These are phyloP conservation scores for Oryzias celebensis DNA, from an alignment of 2,113 vertebrate species.

Conservation along the genomic window DNA sequence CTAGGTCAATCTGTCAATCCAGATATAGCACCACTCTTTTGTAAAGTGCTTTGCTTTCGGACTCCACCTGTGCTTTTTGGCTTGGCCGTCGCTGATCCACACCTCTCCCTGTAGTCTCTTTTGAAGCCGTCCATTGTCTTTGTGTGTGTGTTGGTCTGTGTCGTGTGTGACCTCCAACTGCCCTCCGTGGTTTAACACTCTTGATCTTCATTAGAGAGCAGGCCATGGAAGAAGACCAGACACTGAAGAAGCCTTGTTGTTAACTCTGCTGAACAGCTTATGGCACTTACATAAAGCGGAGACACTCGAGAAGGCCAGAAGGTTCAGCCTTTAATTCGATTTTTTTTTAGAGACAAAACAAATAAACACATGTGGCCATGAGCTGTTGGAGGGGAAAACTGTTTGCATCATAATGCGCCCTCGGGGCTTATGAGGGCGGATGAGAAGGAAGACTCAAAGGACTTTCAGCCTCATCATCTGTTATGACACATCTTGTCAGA, in stretches of 20 bases:
- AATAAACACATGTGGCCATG: neutral
- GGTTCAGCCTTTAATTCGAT: neutral
- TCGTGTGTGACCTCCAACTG: constrained; percentile 13
- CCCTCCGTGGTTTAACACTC: constrained; percentile 23
- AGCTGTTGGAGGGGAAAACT: neutral
- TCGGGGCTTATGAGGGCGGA: neutral
- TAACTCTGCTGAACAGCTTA: neutral
- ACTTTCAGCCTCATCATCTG: neutral
- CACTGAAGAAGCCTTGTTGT: constrained; percentile 21
- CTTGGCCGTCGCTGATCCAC: neutral
- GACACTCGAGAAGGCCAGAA: neutral
- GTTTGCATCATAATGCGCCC: neutral
- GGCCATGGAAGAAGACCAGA: constrained; percentile 32
- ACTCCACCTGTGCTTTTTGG: constrained; percentile 6
- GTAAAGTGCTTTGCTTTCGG: constrained; percentile 19
- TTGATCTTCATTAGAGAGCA: constrained; percentile 35
- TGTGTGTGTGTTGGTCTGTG: constrained; percentile 8
- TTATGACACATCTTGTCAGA: neutral
- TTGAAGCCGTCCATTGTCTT: neutral
- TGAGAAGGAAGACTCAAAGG: neutral
- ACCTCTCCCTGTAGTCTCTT: constrained; percentile 8
- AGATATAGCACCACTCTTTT: constrained; percentile 40
- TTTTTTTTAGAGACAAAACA: neutral
- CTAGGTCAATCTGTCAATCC: constrained; percentile 46
- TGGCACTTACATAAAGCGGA: neutral